phyloP scores from a whole-genome alignment of 1,140 invertebrate genomes.

The Telenomus remus region DNA sequence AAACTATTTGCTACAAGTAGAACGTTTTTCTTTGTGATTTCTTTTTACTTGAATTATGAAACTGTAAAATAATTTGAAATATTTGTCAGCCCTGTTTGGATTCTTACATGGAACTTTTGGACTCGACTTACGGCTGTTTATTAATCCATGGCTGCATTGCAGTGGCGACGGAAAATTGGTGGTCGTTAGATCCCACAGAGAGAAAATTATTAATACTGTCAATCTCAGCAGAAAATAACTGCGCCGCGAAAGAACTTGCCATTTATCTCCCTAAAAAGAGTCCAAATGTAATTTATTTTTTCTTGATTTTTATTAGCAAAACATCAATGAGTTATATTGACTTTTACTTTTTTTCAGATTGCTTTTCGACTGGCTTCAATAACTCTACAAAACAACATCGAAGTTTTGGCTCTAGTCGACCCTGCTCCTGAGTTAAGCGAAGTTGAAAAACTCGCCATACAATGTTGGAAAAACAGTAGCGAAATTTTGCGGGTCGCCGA shows the following conservation, averaged over 20 bases:
- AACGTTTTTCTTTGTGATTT: constrained; percentile 14
- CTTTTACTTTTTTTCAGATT: constrained; percentile 77
- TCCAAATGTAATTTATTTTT: constrained; percentile 79
- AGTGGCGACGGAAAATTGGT: constrained; percentile 87
- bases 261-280: constrained; percentile 89
- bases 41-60: no score
- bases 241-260: constrained; percentile 83
- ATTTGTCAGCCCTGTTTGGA: constrained; percentile 82
- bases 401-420: constrained; percentile 86
- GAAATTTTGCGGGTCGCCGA: constrained; percentile 80
- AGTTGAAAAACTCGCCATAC: constrained; percentile 82
- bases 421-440: constrained; percentile 83
- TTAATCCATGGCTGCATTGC: constrained; percentile 84
- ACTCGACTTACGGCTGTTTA: constrained; percentile 87
- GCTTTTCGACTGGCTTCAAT: constrained; percentile 87
- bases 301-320: not conserved
- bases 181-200: constrained; percentile 83
- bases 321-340: constrained; percentile 4
- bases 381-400: constrained; percentile 82
- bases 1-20: constrained; percentile 83
- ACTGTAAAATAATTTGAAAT: not conserved
- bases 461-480: constrained; percentile 83
- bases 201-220: constrained; percentile 83
- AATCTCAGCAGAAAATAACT: constrained; percentile 79
- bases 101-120: constrained; percentile 83